Evolutionary conservation across 2,797 vertebrate genomes (phyloP), one percentile per base, ranked within the genome.

Genomic region (Pygocentrus nattereri): DNA sequence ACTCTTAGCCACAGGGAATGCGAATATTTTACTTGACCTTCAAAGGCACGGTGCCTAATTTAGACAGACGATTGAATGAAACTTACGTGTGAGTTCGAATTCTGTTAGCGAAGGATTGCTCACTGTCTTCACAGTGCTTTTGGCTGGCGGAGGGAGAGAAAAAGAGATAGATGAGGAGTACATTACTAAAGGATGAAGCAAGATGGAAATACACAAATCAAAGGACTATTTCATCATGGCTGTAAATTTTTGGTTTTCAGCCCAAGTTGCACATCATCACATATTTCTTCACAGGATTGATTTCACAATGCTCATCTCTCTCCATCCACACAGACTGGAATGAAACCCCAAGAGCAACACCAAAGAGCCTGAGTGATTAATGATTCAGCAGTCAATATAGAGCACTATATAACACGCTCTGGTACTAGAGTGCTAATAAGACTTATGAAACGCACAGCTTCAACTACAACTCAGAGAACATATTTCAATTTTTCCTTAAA

Each of bases 11-110:
- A 78, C 61, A 87, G 67, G 52, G 69, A 70, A 34, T 19, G 25
- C 72, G 38, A 82, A 81, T 72, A 83, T 79, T 80, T 82, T 58
- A 50, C 52, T 78, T 75, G 15, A 34, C 72, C 74, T 80, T 88
- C 78, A 84, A 84, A 87, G 59, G n/a, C 62, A 74, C n/a, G 23
- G 52, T 34, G 65, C 75, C 56, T 69, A 72, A 86, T 82, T 68
- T 61, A 80, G 52, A 81, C 18, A 73, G 79, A 85, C 50, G 69
- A 65, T 15, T 70, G 76, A 79, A 81, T 52, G 70, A 74, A 80
- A 97, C 97, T 97, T 93, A 99, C 97, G 96, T 82, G 96, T 98
- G 93, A 99, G 91, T 93, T 98, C 97, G 78, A 97, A 98, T 54
- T 96, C 95, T 5, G 97, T 98, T 84, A 97, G 91, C 1, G 94